These are phyloP conservation scores for Himalopsyche kuldschensis DNA, from an alignment of 2,888 invertebrate species.

Conservation along the genomic window DNA sequence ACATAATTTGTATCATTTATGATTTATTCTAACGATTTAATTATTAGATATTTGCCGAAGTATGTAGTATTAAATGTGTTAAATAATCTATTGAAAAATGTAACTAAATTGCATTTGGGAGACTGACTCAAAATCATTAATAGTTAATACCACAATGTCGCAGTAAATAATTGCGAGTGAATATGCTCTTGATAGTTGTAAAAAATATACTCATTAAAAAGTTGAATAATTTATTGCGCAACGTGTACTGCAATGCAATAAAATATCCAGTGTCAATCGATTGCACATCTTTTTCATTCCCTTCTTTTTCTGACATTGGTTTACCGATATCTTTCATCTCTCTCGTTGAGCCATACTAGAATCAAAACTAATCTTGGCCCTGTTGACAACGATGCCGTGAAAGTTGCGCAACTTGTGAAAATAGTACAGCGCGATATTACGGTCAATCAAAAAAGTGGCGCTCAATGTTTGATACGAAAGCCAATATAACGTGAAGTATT, in stretches of 20 bases:
- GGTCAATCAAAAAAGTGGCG: background rate
- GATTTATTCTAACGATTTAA: no score
- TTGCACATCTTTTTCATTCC: background rate
- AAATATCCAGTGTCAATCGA: background rate
- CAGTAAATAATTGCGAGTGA: no score
- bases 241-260: background rate
- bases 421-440: background rate
- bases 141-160: no score
- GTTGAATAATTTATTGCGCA: background rate
- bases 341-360: background rate
- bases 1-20: no score
- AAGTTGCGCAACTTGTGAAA: slow-evolving; percentile 20
- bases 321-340: background rate
- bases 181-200: no score
- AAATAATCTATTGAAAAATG: no score
- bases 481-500: no score
- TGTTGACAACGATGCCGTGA: slow-evolving; percentile 14
- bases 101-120: no score
- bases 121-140: no score
- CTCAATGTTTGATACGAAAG: background rate
- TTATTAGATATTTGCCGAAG: no score
- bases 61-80: no score
- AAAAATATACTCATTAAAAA: background rate
- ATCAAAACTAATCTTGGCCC: slow-evolving; percentile 15
- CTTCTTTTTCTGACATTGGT: background rate